A percentile compares a stretch with the other conserved stretches of the same genome.
These are phyloP conservation scores for Colius striatus DNA, from an alignment of 2,113 vertebrate species.

Conservation along the genomic window DNA sequence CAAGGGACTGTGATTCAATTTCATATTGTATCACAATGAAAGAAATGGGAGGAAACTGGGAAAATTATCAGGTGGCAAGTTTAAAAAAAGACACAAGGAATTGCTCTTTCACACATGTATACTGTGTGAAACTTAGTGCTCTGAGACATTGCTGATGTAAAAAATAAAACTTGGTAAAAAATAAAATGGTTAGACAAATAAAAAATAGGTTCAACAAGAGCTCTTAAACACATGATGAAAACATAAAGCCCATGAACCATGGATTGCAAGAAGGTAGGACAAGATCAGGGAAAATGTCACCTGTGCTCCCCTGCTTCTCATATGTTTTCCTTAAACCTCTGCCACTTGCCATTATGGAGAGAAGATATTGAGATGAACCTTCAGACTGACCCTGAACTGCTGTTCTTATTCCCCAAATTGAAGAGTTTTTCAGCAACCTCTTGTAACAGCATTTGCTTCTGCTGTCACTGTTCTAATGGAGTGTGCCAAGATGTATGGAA, in stretches of 20 bases:
- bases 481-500: slow-evolving; percentile 67
- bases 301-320: neutral
- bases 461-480: slow-evolving; percentile 67
- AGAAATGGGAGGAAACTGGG: neutral
- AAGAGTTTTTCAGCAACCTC: slow-evolving; percentile 26
- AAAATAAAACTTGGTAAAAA: slow-evolving; percentile 52
- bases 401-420: slow-evolving; percentile 36
- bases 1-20: neutral
- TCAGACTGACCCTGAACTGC: neutral
- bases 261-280: neutral
- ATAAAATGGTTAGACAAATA: slow-evolving; percentile 46
- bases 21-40: neutral
- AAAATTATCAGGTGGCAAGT: slow-evolving; percentile 17
- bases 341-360: neutral
- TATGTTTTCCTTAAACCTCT: neutral
- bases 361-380: slow-evolving; percentile 7
- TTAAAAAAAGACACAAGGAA: slow-evolving; percentile 33
- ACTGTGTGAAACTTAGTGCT: slow-evolving; percentile 40
- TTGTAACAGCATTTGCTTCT: slow-evolving; percentile 63
- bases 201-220: neutral
- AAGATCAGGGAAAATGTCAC: neutral
- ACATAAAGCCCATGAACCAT: neutral
- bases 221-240: neutral
- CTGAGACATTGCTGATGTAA: neutral
- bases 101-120: slow-evolving; percentile 48